Conservation (phyloP, 2,797 vertebrate species). For the Adrianichthys oophorus region DNA sequence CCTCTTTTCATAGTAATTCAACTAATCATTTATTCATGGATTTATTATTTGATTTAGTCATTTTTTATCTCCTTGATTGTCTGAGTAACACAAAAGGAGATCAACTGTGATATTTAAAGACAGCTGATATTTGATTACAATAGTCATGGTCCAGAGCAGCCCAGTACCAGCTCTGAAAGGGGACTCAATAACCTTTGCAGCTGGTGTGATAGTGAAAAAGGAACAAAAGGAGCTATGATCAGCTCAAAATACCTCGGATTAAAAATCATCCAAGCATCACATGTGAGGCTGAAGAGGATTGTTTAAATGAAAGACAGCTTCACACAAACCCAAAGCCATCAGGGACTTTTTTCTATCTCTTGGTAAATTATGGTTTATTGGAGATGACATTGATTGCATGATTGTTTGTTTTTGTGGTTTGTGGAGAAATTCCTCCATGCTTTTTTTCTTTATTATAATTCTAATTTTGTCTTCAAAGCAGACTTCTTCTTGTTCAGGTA, state of each 20-base stretch:
- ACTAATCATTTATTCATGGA: conserved; percentile 13
- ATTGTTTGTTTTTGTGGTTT: conserved; percentile 75
- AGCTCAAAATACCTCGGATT: conserved; percentile 41
- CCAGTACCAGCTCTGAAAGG: conserved; percentile 27
- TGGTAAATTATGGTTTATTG: conserved; percentile 51
- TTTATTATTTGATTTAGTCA: conserved; percentile 39
- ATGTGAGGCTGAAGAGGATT: conserved; percentile 52
- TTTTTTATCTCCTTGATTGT: conserved; percentile 20
- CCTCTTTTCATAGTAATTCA: conserved; percentile 42
- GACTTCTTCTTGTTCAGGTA: conserved; percentile 57
- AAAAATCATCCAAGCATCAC: conserved; percentile 40
- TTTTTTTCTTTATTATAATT: conserved; percentile 62
- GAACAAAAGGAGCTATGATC: conserved; percentile 57
- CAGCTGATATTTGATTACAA: conserved; percentile 46
- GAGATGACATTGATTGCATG: conserved; percentile 63
- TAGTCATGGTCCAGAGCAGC: conserved; percentile 21
- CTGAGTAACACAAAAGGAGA: conserved; percentile 41
- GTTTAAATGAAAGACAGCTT: conserved; percentile 54
- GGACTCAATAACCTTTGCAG: conserved; percentile 47
- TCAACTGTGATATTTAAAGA: conserved; percentile 40
- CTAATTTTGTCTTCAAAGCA: conserved; percentile 70
- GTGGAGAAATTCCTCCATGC: conserved; percentile 52
- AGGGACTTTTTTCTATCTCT: conserved; percentile 38
- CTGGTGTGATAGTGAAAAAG: conserved; percentile 53
- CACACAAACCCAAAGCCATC: conserved; percentile 62